Conservation (phyloP, 23 tunicate genomes). For the Halocynthia roretzi region DNA sequence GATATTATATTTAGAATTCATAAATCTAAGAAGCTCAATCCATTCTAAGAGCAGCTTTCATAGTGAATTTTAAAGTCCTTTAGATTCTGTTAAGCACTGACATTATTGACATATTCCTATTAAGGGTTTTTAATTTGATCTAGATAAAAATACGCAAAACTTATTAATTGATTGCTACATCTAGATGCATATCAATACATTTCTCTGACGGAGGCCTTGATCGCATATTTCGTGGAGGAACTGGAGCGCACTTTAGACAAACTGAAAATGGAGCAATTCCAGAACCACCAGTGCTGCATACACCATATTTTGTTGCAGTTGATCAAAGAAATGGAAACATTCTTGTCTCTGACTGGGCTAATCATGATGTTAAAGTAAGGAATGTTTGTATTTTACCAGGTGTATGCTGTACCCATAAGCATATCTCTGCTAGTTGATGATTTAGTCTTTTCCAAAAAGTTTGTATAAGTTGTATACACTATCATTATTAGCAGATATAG, state of each 20-base stretch:
- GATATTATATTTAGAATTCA: background rate
- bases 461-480: too few species aligned
- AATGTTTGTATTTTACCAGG: background rate
- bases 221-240: slow-evolving; percentile 28
- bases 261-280: background rate
- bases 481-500: too few species aligned
- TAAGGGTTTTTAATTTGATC: too few species aligned
- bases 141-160: too few species aligned
- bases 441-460: too few species aligned
- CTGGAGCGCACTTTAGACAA: background rate
- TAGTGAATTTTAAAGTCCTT: background rate
- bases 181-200: slow-evolving; percentile 34
- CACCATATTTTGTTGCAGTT: slow-evolving; percentile 44
- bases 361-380: slow-evolving; percentile 40
- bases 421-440: too few species aligned
- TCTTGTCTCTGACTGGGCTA: slow-evolving; percentile 59
- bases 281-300: slow-evolving; percentile 8
- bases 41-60: background rate
- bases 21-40: background rate
- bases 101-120: too few species aligned
- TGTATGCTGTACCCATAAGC: too few species aligned
- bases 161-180: too few species aligned
- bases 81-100: too few species aligned
- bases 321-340: slow-evolving; percentile 41
- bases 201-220: slow-evolving; percentile 37